Base-by-base conservation (phyloP, 2,797 vertebrate species). In the Adelosebastes latens region DNA sequence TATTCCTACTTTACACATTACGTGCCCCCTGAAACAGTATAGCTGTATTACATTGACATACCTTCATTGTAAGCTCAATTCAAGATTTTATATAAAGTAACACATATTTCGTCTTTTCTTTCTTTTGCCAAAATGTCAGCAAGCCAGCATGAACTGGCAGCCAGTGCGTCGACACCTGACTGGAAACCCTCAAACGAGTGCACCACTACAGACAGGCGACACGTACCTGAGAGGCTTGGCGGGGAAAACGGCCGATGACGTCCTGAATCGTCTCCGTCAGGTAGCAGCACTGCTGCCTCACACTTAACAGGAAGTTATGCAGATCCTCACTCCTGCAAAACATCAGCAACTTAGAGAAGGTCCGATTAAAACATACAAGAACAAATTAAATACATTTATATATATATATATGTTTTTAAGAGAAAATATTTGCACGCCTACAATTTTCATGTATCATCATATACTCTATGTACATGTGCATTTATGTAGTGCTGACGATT, bases 221-320 rank as follows among this genome's bases (percentile, higher is more conserved):
- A 64, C 18, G 4, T 95, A 99, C 98, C 97, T 98, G 96, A 49
- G 97, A 95, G 62, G 96, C 90, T 65, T 96, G 96, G 70, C 88
- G 85, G 42, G 97, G 96, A 61, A 99, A 97, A 69, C 95, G 96
- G 27, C 90, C 86, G 88, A 96, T 93, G 82, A 96, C 71, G 18
- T 96, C 96, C 84, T 97, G 96, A 60, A 98, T 90, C 1, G 89
- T 90, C 87, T 96, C 86, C 0, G 94, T 97, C 92, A 99, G 93
- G 82, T 96, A 96, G 85, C 79, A 93, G 88, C 97, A 98, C 49
- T 99, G 97, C 60, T 96, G 96, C 81, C 92, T 96, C 89, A 99
- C 66, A 82, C 96, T 97, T 73, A 97, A 90, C 86, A 99, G 96
- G 90, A 97, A 97, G 81, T 86, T 96, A 32, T 95, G 94, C 68